Conservation (phyloP, 2,888 invertebrate genomes). For the Pristionchus entomophagus region DNA sequence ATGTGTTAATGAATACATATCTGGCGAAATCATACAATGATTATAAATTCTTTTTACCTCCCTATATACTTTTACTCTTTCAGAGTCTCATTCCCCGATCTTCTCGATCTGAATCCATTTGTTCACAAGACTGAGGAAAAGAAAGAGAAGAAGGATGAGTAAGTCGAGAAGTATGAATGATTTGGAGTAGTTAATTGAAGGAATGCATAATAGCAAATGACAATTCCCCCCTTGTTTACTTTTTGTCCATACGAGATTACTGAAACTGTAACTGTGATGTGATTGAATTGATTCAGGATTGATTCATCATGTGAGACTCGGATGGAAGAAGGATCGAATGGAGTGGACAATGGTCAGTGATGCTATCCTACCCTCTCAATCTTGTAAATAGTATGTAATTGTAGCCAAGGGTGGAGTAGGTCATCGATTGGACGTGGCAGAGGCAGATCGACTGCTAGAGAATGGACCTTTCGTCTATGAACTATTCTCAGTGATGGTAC, state of each 20-base stretch:
- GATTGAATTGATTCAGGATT: not conserved
- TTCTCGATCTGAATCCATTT: constrained; percentile 86
- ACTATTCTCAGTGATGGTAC: constrained; percentile 91
- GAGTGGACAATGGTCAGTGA: not conserved
- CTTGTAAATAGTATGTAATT: not conserved
- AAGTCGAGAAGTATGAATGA: too few relatives aligned
- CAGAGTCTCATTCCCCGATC: constrained; percentile 88
- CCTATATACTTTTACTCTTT: too few relatives aligned
- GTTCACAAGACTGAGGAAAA: constrained; percentile 75
- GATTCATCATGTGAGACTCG: not conserved
- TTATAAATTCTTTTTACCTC: too few relatives aligned
- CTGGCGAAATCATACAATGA: too few relatives aligned
- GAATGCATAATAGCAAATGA: not conserved
- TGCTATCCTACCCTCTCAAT: not conserved
- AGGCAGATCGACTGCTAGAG: constrained; percentile 25
- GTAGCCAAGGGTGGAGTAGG: constrained; percentile 9
- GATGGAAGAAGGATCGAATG: constrained; percentile 24
- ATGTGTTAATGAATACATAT: too few relatives aligned
- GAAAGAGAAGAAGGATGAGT: constrained; percentile 6
- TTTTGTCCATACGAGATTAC: not conserved
- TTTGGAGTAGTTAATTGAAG: not conserved
- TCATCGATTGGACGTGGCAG: constrained; percentile 13
- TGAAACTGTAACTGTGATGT: not conserved
- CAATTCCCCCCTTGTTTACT: not conserved
- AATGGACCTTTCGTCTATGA: constrained; percentile 87